Evolutionary conservation across 2,888 invertebrate species (phyloP), one percentile per base, ranked within the genome.

Genomic region (Oscheius myriophilus): DNA sequence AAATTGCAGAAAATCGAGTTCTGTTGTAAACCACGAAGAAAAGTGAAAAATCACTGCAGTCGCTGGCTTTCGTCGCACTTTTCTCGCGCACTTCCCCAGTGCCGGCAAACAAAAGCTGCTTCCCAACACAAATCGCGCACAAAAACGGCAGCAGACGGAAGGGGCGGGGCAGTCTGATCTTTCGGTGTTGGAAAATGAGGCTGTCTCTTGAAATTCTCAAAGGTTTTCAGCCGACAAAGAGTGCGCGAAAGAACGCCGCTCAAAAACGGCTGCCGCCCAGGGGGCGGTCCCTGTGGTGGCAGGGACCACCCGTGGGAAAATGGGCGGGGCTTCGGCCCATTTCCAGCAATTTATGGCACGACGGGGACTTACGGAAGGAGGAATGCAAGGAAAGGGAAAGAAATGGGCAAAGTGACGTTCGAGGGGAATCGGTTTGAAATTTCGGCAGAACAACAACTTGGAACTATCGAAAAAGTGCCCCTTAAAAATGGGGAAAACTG

Each of bases 221-320:
- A 18, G 49, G 16, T 49, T 49, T 49, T 49, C 23, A 23, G n/a
- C 18, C 18, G 45, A 11, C 23, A 11, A 11, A 11, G 46, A 11
- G 3, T 21, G 18, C 49, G 23, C 49, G 11, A 18, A 49, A 11
- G 49, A 49, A 49, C 33, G 33, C 61, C 49, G 16, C 9, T 21
- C 25, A 33, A 61, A 61, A 61, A 61, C 49, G 46, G 33, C 61
- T 61, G 33, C 33, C 33, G 33, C n/a, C n/a, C n/a, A n/a, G 43
- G 11, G 58, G 41, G 58, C 18, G 61, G 14, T 11, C 18, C 23
- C 43, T 59, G 11, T 21, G 26, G 39, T 4, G 46, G 61, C 46
- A 45, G 61, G 61, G 46, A 61, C 61, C 61, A 61, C 61, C 61
- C 61, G 61, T 61, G 61, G 49, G 61, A 61, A 61, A 61, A 61